phyloP scores from a whole-genome alignment of 1,140 invertebrate genomes.

The Choristoneura fumiferana region DNA sequence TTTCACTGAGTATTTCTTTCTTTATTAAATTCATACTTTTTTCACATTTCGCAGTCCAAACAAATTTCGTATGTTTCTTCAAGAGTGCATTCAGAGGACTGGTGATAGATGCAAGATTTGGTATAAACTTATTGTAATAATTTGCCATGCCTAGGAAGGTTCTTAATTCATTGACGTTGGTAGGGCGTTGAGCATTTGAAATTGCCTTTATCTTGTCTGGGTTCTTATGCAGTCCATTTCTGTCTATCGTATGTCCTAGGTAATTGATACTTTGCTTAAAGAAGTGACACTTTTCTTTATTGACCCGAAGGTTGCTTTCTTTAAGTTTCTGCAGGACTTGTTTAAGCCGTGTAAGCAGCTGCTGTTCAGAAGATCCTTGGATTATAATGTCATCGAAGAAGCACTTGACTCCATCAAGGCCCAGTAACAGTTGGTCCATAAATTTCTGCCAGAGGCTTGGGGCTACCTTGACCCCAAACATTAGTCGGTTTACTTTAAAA shows the following conservation, averaged over 20 bases:
- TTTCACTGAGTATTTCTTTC: slow-evolving; percentile 30
- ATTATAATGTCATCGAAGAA: slow-evolving; percentile 26
- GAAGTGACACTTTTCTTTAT: slow-evolving; percentile 28
- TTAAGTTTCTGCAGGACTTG: slow-evolving; percentile 19
- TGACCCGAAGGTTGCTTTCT: slow-evolving; percentile 15
- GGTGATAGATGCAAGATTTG: slow-evolving; percentile 28
- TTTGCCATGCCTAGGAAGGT: slow-evolving; percentile 39
- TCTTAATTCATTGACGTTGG: slow-evolving; percentile 33
- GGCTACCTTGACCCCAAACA: no score
- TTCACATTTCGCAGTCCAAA: slow-evolving; percentile 35
- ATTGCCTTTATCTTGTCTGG: slow-evolving; percentile 23
- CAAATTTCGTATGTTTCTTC: slow-evolving; percentile 29
- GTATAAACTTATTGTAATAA: slow-evolving; percentile 47
- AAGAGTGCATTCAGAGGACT: slow-evolving; percentile 31
- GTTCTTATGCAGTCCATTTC: slow-evolving; percentile 24
- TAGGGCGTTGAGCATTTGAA: not conserved
- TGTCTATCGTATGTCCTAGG: slow-evolving; percentile 26
- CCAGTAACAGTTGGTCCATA: no score
- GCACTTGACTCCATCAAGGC: no score
- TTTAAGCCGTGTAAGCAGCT: slow-evolving; percentile 7
- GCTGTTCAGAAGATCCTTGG: slow-evolving; percentile 17
- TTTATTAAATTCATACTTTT: slow-evolving; percentile 35
- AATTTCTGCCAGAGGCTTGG: no score
- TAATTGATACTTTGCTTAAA: slow-evolving; percentile 25
- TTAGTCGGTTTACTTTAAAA: no score